Conservation (phyloP, 2,797 vertebrate species). For the Denticeps clupeoides region DNA sequence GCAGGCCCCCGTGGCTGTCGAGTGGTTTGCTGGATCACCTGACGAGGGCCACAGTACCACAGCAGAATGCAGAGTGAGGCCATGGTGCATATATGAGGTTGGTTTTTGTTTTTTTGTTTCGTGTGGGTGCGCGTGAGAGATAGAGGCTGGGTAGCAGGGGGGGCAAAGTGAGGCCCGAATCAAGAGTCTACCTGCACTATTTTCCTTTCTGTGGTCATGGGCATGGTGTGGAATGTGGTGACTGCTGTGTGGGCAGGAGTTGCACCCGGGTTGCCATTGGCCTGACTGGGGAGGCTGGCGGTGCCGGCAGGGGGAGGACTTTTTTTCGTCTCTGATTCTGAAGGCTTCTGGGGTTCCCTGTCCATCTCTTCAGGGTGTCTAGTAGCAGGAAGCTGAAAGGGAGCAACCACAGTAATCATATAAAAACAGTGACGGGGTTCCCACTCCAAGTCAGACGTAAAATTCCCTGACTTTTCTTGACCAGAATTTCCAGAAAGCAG, state of each 20-base stretch:
- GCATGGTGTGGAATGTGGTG: slow-evolving; percentile 61
- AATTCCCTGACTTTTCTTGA: too few relatives aligned
- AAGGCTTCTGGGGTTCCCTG: slow-evolving; percentile 27
- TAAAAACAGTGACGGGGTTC: too few relatives aligned
- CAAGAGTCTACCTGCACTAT: slow-evolving; percentile 45
- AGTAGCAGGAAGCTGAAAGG: slow-evolving; percentile 26
- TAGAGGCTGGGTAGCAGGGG: neutral
- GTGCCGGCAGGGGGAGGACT: slow-evolving; percentile 8
- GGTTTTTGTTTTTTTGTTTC: too few relatives aligned
- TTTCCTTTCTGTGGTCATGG: slow-evolving; percentile 50
- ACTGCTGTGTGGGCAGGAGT: slow-evolving; percentile 44
- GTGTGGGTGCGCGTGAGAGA: too few relatives aligned
- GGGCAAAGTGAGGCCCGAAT: neutral
- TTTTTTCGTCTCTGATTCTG: slow-evolving; percentile 23
- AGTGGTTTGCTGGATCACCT: slow-evolving; percentile 73
- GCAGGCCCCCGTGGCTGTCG: slow-evolving; percentile 66
- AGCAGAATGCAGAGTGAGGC: slow-evolving; percentile 3
- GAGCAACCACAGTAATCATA: neutral
- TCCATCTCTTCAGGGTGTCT: slow-evolving; percentile 28
- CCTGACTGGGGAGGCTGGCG: slow-evolving; percentile 16
- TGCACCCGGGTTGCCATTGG: slow-evolving; percentile 49
- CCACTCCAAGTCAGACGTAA: too few relatives aligned
- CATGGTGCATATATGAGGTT: too few relatives aligned
- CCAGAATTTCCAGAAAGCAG: too few relatives aligned
- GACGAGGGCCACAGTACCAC: slow-evolving; percentile 17